phyloP scores from a whole-genome alignment of 2,888 invertebrate genomes.

The Limnephilus auricula region DNA sequence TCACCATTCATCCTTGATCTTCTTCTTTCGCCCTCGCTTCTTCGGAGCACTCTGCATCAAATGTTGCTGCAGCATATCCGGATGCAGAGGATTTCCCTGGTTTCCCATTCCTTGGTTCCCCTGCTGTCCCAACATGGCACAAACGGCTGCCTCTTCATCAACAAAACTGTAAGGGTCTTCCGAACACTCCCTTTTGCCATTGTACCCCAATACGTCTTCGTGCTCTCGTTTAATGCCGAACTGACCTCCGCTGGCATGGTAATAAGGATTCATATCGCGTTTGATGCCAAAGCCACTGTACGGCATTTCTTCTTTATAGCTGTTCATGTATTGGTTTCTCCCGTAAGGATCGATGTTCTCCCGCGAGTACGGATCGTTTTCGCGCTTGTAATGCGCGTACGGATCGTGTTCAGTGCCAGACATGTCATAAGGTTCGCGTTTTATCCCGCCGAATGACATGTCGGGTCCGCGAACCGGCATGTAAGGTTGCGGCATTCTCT shows the following conservation, averaged over 20 bases:
- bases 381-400: constrained; percentile 71
- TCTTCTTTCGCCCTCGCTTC: constrained; percentile 92
- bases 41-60: constrained; percentile 82
- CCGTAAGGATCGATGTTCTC: constrained; percentile 64
- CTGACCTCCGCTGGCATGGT: constrained; percentile 67
- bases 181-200: constrained; percentile 78
- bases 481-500: constrained; percentile 62
- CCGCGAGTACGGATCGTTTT: constrained; percentile 66
- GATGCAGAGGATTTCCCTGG: constrained; percentile 68
- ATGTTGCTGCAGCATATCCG: constrained; percentile 72
- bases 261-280: constrained; percentile 68
- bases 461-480: constrained; percentile 66
- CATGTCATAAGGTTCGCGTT: constrained; percentile 68
- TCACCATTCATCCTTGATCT: constrained; percentile 82
- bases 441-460: constrained; percentile 68
- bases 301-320: constrained; percentile 62
- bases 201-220: constrained; percentile 69
- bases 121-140: constrained; percentile 77
- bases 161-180: constrained; percentile 93
- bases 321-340: constrained; percentile 62
- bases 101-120: constrained; percentile 71
- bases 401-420: constrained; percentile 70
- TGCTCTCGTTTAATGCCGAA: constrained; percentile 71
- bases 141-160: constrained; percentile 84
- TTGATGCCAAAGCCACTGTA: constrained; percentile 67